These are phyloP conservation scores for human DNA, from an alignment of 2,113 vertebrate species.

Conservation along the genomic window DNA sequence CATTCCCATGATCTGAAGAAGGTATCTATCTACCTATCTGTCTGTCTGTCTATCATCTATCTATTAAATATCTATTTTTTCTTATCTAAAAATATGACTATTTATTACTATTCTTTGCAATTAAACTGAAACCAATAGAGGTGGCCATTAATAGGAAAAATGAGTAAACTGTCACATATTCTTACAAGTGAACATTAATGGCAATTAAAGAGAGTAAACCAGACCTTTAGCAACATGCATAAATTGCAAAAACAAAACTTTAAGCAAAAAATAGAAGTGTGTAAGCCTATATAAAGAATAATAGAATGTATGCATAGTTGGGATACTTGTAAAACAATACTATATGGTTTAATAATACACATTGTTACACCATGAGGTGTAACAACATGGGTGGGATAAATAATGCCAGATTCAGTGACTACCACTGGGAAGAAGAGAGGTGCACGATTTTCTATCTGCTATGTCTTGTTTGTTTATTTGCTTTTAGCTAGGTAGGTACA, in stretches of 20 bases:
- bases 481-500: background rate
- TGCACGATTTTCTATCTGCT: background rate
- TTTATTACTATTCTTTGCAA: background rate
- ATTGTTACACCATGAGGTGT: background rate
- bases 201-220: background rate
- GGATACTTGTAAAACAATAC: background rate
- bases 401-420: background rate
- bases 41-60: no score
- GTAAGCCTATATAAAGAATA: background rate
- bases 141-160: background rate
- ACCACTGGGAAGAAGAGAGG: background rate
- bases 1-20: background rate
- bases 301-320: background rate
- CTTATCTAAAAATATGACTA: background rate
- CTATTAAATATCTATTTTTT: no score
- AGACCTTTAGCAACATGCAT: background rate
- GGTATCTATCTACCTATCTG: rapidly evolving
- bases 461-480: background rate
- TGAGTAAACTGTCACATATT: background rate
- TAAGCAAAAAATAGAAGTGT: background rate
- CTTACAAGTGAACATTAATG: background rate
- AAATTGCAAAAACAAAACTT: background rate
- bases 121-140: background rate
- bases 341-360: background rate
- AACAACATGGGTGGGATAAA: background rate